Percentiles rank a stretch among this genome's conserved stretches.
Conservation (phyloP, 2,797 vertebrate genomes). For the Cryptoblepharus egeriae region DNA sequence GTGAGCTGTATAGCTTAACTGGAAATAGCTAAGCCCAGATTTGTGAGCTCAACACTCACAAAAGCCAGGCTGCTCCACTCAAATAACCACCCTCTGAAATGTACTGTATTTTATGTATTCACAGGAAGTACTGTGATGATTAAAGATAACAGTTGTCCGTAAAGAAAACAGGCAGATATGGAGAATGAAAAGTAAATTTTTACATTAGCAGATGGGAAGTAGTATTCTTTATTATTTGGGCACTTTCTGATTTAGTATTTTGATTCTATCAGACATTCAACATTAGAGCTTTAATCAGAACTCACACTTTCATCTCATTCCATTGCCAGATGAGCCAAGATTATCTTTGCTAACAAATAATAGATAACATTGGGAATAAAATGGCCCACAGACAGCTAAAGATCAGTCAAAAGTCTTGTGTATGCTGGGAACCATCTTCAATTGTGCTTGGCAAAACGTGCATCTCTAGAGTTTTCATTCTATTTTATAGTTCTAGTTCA, state of each 20-base stretch:
- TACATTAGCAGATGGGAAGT: neutral
- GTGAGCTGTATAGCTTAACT: constrained; percentile 7
- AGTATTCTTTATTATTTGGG: neutral
- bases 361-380: neutral
- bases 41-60: neutral
- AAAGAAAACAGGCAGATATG: neutral
- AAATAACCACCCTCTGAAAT: constrained; percentile 24
- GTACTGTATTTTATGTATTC: constrained; percentile 15
- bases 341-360: neutral
- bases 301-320: neutral
- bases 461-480: neutral
- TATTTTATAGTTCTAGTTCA: no score
- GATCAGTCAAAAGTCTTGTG: neutral
- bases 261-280: constrained; percentile 4
- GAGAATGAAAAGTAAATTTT: neutral
- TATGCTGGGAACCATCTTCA: neutral
- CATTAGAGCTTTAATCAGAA: neutral
- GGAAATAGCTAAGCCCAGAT: constrained; percentile 27
- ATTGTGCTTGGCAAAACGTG: neutral
- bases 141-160: neutral
- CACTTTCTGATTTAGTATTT: neutral
- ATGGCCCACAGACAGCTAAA: neutral
- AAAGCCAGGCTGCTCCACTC: neutral
- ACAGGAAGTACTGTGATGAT: neutral
- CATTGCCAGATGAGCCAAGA: neutral